Evolutionary conservation across 2,888 invertebrate species (phyloP).

Genomic region (Cephonodes hylas): DNA sequence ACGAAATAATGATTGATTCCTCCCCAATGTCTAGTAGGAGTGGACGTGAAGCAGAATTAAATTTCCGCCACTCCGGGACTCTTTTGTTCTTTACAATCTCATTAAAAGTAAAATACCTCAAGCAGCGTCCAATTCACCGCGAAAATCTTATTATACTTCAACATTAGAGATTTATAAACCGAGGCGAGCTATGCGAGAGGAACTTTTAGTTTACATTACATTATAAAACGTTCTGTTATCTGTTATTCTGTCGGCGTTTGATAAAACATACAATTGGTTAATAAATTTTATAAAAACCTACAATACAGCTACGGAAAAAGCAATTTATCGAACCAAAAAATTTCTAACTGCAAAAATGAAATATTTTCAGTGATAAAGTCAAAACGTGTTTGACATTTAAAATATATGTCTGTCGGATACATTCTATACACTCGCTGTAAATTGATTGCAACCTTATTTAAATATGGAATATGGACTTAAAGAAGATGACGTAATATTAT

Average conservation of each 20-base stretch:
- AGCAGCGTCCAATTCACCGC: conserved; percentile 50
- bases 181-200: neutral
- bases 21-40: conserved; percentile 50
- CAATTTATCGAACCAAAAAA: neutral
- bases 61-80: conserved; percentile 53
- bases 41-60: conserved; percentile 53
- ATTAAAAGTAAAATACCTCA: conserved; percentile 60
- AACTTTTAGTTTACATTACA: neutral
- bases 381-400: neutral
- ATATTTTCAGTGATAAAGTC: neutral
- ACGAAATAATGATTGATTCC: conserved; percentile 53
- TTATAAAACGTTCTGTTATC: neutral
- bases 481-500: neutral
- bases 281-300: neutral
- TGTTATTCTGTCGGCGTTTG: neutral
- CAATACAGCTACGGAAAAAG: neutral
- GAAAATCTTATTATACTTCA: conserved; percentile 55
- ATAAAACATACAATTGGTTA: neutral
- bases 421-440: neutral
- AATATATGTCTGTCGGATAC: neutral
- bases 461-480: neutral
- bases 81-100: conserved; percentile 68
- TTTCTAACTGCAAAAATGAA: neutral
- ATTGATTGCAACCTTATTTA: neutral
- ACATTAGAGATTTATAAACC: conserved; percentile 40